phyloP scores from a whole-genome alignment of 2,113 vertebrate genomes.

The Pteruthius melanotis region DNA sequence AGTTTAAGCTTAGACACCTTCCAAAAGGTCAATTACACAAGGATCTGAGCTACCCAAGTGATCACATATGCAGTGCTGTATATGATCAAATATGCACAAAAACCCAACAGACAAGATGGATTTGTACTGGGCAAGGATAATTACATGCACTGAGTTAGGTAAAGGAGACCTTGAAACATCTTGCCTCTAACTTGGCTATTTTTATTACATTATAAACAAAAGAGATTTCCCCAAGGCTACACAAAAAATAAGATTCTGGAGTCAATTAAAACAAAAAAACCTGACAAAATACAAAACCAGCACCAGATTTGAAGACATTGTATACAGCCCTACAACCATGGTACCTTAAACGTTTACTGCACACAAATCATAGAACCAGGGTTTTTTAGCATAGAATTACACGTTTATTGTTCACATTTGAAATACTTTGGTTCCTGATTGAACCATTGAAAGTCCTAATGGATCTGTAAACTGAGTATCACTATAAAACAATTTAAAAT shows the following conservation, averaged over 20 bases:
- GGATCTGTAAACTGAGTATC: slow-evolving; percentile 65
- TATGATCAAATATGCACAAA: background rate
- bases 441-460: slow-evolving; percentile 34
- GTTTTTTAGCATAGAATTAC: slow-evolving; percentile 39
- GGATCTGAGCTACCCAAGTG: background rate
- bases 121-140: background rate
- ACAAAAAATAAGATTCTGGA: background rate
- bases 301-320: background rate
- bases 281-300: background rate
- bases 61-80: background rate
- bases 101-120: background rate
- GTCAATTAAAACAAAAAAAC: background rate
- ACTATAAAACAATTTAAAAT: slow-evolving; percentile 67
- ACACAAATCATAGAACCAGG: background rate
- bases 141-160: background rate
- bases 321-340: background rate
- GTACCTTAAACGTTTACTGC: background rate
- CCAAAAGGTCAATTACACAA: background rate
- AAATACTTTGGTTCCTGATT: slow-evolving; percentile 20
- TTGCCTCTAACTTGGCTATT: background rate
- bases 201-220: background rate
- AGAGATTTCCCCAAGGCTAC: background rate
- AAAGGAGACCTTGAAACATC: background rate
- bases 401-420: slow-evolving; percentile 67
- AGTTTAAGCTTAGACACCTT: background rate